These are phyloP conservation scores for Neomonachus schauinslandi DNA, from an alignment of 2,113 vertebrate genomes.

Conservation along the genomic window DNA sequence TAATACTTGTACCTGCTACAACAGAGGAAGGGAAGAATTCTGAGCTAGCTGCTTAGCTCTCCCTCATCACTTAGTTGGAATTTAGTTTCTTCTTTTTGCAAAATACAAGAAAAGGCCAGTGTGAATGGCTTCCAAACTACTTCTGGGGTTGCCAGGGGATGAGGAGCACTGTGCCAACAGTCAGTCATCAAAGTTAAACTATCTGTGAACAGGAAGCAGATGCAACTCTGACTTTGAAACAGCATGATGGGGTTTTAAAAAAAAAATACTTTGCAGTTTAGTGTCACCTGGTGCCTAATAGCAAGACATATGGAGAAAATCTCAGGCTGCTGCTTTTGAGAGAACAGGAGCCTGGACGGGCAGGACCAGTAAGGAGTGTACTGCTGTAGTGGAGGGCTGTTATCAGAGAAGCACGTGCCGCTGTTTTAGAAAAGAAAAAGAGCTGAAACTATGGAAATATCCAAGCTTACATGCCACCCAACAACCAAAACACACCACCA, in stretches of 20 bases:
- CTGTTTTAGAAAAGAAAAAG: constrained; percentile 81
- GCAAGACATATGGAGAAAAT: background rate
- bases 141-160: background rate
- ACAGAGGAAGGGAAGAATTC: background rate
- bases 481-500: constrained; percentile 73
- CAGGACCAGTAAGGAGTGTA: constrained; percentile 12
- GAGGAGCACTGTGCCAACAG: background rate
- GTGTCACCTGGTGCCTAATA: background rate
- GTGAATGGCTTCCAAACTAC: constrained; percentile 9
- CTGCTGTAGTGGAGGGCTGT: constrained; percentile 74
- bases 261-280: background rate
- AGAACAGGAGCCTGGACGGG: background rate
- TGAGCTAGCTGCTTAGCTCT: background rate
- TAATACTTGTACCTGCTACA: background rate
- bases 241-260: background rate
- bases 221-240: constrained; percentile 33
- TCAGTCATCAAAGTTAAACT: constrained; percentile 15
- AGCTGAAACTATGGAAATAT: constrained; percentile 78
- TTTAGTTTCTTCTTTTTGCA: background rate
- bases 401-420: constrained; percentile 79
- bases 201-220: background rate
- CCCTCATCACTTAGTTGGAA: background rate
- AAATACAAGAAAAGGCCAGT: constrained; percentile 30
- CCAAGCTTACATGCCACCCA: constrained; percentile 69
- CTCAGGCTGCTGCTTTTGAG: constrained; percentile 7